Base-by-base conservation (phyloP, 1,140 invertebrate species). In the Drosophila pandora region DNA sequence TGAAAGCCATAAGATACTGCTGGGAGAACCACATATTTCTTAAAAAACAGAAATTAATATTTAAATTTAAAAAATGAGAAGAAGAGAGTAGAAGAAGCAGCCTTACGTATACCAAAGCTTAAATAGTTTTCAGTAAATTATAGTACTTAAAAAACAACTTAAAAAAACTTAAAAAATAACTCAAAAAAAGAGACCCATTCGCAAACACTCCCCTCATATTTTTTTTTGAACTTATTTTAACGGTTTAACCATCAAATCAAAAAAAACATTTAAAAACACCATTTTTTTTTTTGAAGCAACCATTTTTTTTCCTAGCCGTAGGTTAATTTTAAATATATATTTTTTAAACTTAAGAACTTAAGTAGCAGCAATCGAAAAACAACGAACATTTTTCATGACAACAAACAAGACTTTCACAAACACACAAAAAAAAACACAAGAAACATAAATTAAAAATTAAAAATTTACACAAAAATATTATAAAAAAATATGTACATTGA, bases 71-170 rank as follows among this genome's bases (percentile, higher is more conserved):
- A 37, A 37, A 2, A 32, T 10, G 9, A 10, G 8, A 10, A 23
- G 32, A 48, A 13, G 49, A 22, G 13, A n/a, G 30, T 12, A 41
- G 25, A 12, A 61, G 25, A 59, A 65, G 55, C 67, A 69, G 77
- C 60, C 70, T 62, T 79, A 82, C 76, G 56, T 68, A 85, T 82
- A 85, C 82, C 82, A 85, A 85, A 85, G 82, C 65, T 65, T 87
- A 71, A 52, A 70, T 81, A 75, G 53, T 65, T 73, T 76, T 64
- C 69, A 71, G 32, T 71, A 71, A 52, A 62, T 54, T 50, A 70
- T 79, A 75, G 50, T 70, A 48, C 71, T 45, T 13, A 69, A 74
- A 68, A 12, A 49, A 25, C 37, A 30, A 9, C 0, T 10, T 25
- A 61, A n/a, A 21, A 49, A 7, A 39, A 43, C 25, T 62, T 57